Percentiles rank a stretch among this genome's conserved stretches.
Evolutionary conservation across 2,888 invertebrate species (phyloP).

Genomic region (Phlogophora meticulosa): DNA sequence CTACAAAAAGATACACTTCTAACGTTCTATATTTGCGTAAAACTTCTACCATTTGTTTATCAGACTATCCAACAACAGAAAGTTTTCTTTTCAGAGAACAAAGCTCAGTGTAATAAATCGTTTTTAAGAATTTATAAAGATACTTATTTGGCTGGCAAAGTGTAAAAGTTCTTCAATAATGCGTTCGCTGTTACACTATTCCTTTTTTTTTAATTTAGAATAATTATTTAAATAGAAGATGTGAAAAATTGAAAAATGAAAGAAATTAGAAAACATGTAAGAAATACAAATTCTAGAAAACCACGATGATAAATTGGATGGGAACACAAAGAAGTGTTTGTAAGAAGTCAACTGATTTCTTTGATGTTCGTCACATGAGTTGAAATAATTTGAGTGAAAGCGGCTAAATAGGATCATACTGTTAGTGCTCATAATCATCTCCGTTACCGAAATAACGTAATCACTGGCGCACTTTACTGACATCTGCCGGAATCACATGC

Average conservation of each 20-base stretch:
- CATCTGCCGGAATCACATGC: constrained; percentile 29
- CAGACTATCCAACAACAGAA: constrained; percentile 66
- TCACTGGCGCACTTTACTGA: constrained; percentile 51
- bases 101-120: constrained; percentile 71
- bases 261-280: constrained; percentile 26
- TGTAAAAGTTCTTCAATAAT: constrained; percentile 53
- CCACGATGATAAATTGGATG: constrained; percentile 36
- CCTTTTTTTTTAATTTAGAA: constrained; percentile 11
- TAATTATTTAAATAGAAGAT: constrained; percentile 22
- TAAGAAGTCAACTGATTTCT: constrained; percentile 35
- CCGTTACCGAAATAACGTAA: constrained; percentile 55
- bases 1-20: constrained; percentile 65
- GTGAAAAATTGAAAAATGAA: constrained; percentile 27
- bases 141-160: constrained; percentile 39
- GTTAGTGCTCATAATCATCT: constrained; percentile 48
- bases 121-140: constrained; percentile 62
- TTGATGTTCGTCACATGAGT: constrained; percentile 49
- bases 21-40: constrained; percentile 70
- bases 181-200: constrained; percentile 32
- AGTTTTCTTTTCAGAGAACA: constrained; percentile 69
- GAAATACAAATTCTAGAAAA: constrained; percentile 40
- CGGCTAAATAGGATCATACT: constrained; percentile 56
- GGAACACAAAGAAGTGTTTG: constrained; percentile 30
- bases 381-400: constrained; percentile 54
- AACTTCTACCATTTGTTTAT: constrained; percentile 75